Conservation (phyloP, 2,797 vertebrate genomes). For the Platyrinchus mystaceus region DNA sequence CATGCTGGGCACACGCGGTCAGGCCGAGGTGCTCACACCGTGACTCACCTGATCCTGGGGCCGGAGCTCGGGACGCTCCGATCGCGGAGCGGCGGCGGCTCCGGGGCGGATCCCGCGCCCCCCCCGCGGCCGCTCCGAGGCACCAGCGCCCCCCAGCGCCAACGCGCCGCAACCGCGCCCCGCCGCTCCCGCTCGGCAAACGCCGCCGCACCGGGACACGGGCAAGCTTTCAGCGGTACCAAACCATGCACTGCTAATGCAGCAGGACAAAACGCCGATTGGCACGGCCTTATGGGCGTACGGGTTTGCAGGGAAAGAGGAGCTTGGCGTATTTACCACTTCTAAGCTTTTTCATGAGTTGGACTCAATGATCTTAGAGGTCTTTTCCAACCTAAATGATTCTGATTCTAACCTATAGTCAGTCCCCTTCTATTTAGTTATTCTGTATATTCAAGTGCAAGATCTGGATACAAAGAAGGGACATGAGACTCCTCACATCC, state of each 20-base stretch:
- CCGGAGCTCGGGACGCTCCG: not conserved
- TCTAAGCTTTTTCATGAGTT: not conserved
- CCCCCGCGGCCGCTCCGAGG: not conserved
- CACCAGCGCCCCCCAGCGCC: not conserved
- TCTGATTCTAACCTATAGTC: fast-evolving
- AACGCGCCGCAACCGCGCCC: not conserved
- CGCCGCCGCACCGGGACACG: too few species aligned
- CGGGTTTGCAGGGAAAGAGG: not conserved
- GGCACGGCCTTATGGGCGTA: fast-evolving
- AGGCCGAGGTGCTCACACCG: not conserved
- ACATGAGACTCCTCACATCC: fast-evolving
- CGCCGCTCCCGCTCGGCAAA: not conserved
- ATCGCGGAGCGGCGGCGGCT: not conserved
- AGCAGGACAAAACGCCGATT: fast-evolving
- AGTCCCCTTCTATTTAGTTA: not conserved
- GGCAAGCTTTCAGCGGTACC: fast-evolving
- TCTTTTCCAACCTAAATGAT: not conserved
- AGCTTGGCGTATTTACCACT: fast-evolving
- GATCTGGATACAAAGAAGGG: not conserved
- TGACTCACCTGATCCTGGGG: not conserved
- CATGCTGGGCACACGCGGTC: not conserved
- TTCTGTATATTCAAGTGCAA: not conserved
- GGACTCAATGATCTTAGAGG: too few species aligned
- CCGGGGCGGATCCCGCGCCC: not conserved
- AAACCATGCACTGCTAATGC: fast-evolving